phyloP scores from a whole-genome alignment of 2,113 vertebrate species.

The Dromiciops gliroides region DNA sequence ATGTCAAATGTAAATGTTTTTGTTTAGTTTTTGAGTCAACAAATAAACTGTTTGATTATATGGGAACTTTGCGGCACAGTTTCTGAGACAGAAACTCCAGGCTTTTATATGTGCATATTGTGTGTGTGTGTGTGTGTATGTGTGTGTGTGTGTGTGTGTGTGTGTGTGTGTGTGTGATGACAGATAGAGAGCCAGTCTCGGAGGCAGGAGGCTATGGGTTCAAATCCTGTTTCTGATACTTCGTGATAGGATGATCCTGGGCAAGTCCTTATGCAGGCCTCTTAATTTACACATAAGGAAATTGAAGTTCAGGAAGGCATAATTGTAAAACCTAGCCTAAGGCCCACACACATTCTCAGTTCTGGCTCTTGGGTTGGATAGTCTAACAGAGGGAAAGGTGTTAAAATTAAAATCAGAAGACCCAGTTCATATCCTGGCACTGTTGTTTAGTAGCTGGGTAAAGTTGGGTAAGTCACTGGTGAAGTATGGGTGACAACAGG shows the following conservation, averaged over 20 bases:
- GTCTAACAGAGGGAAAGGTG: background rate
- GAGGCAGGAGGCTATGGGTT: background rate
- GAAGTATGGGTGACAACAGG: background rate
- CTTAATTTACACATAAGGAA: background rate
- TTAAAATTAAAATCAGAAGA: background rate
- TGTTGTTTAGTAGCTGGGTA: background rate
- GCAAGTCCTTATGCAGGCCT: background rate
- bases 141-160: background rate
- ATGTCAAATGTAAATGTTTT: slow-evolving; percentile 64
- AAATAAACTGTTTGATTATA: slow-evolving; percentile 69
- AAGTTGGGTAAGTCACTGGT: background rate
- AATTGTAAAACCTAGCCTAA: background rate
- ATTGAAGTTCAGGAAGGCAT: background rate
- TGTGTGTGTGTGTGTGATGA: background rate
- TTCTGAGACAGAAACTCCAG: background rate
- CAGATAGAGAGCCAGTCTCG: background rate
- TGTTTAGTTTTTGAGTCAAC: slow-evolving; percentile 64
- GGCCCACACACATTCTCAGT: background rate
- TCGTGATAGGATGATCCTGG: background rate
- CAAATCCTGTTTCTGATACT: background rate
- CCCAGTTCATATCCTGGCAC: background rate
- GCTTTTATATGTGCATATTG: background rate
- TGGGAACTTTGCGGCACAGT: background rate
- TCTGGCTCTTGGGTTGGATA: background rate
- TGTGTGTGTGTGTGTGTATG: background rate